Percentiles rank a stretch among this genome's conserved stretches.
Evolutionary conservation across 2,797 vertebrate genomes (phyloP).

Genomic region (Lophius americanus): DNA sequence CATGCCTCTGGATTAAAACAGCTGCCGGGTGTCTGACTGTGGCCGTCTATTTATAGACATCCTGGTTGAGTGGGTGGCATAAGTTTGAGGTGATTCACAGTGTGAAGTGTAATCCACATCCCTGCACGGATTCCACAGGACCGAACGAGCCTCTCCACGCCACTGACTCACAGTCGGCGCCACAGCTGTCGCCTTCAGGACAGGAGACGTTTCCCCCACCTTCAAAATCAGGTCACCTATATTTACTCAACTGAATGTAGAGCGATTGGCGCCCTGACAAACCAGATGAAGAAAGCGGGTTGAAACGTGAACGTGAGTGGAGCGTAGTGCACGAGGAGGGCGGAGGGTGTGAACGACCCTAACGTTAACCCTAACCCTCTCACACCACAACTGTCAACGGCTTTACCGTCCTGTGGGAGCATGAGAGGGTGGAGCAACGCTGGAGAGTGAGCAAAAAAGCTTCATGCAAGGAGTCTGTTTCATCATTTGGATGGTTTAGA

Average conservation of each 20-base stretch:
- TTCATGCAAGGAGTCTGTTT: too few relatives aligned
- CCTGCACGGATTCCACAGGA: background rate
- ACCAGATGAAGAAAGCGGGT: conserved; percentile 10
- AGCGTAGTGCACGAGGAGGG: too few relatives aligned
- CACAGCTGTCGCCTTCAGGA: conserved; percentile 43
- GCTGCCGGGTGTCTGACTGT: conserved; percentile 4
- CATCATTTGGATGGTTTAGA: too few relatives aligned
- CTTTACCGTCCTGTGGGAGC: too few relatives aligned
- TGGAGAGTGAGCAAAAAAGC: too few relatives aligned
- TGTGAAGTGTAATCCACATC: conserved; percentile 33
- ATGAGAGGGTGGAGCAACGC: too few relatives aligned
- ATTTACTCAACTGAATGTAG: conserved; percentile 25
- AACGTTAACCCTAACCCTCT: too few relatives aligned
- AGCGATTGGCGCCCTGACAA: background rate
- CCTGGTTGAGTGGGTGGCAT: conserved; percentile 43
- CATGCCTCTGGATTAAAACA: conserved; percentile 18
- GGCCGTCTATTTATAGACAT: conserved; percentile 38
- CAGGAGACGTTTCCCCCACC: conserved; percentile 9
- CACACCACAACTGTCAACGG: too few relatives aligned
- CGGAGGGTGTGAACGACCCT: too few relatives aligned
- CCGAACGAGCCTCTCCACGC: background rate
- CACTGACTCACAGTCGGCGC: background rate
- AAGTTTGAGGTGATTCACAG: conserved; percentile 35
- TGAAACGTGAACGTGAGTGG: conserved; percentile 10
- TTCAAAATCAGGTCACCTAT: conserved; percentile 55